Evolutionary conservation across 2,113 vertebrate genomes (phyloP), one percentile per base, ranked within the genome.

Genomic region (Brachypodius melanocephalos): DNA sequence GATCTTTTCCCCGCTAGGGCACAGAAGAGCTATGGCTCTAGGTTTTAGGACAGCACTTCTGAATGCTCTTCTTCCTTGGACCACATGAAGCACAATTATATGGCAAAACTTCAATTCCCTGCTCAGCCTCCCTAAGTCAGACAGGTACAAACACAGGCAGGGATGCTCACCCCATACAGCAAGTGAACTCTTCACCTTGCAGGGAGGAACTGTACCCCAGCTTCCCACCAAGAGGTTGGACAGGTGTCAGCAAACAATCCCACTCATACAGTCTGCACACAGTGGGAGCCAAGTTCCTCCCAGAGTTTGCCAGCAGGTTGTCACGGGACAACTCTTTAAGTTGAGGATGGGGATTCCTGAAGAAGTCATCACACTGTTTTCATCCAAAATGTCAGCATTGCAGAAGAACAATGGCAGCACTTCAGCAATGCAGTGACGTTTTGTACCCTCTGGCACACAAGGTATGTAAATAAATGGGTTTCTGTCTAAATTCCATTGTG

Each of bases 391-490:
- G 46, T 62, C 85, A 89, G 81, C 89, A 65, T 3, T 93, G 84
- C 86, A 91, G 88, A 77, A 93, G 40, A 95, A 63, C 81, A 90
- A 51, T 42, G 59, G 85, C 63, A 91, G 51, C 72, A 29, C 75
- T 77, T 85, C 75, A 88, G 68, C 59, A 75, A 34, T 49, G 77
- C 75, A 74, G 72, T 17, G 83, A 86, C 3, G 45, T 84, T 89
- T 85, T 59, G 73, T 72, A 92, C 91, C 88, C 93, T 88, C 88
- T 88, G 85, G 94, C 93, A 95, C 92, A 80, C 8, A 52, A n/a
- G 57, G 67, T 89, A 90, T 15, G 9, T 71, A 96, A 96, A 95
- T 94, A 95, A 95, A 96, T 92, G 94, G 68, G 42, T 97, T 95
- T 82, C 90, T 83, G 85, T 88, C 93, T 92, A 76, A 84, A 91